Percentiles rank a stretch among this genome's conserved stretches.
Conservation (phyloP, 2,888 invertebrate species). For the Allacma fusca region DNA sequence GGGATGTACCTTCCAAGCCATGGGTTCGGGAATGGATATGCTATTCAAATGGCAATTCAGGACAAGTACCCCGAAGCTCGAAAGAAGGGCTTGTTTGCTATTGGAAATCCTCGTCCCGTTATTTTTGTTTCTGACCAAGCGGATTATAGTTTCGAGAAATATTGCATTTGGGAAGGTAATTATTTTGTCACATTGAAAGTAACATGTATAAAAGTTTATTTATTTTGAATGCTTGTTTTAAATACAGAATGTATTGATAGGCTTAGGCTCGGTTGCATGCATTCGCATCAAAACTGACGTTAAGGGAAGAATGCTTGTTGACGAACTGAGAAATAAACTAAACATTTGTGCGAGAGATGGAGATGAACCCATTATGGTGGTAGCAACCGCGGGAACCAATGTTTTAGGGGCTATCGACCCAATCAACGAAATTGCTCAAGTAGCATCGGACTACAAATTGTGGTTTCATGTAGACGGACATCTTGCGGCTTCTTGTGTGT, state of each 20-base stretch:
- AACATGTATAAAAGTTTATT: not conserved
- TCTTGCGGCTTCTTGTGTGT: constrained; percentile 45
- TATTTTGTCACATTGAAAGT: not conserved
- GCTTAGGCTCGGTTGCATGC: constrained; percentile 27
- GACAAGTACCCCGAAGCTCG: constrained; percentile 7
- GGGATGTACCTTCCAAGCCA: constrained; percentile 16
- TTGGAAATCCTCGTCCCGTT: constrained; percentile 11
- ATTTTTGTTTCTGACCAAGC: constrained; percentile 38
- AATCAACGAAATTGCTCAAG: constrained; percentile 31
- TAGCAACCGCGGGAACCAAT: constrained; percentile 14
- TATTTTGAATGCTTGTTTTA: not conserved
- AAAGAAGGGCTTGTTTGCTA: not conserved
- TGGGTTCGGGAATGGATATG: constrained; percentile 22
- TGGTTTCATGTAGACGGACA: constrained; percentile 44
- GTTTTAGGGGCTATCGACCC: constrained; percentile 45
- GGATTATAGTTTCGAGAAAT: constrained; percentile 24
- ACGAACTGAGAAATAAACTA: constrained; percentile 6
- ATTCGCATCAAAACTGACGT: constrained; percentile 35
- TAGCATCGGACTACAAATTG: constrained; percentile 27
- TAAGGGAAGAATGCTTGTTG: constrained; percentile 33
- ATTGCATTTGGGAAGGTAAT: constrained; percentile 38
- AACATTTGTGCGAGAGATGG: too few relatives aligned
- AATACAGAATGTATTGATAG: constrained; percentile 28
- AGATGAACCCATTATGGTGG: too few relatives aligned
- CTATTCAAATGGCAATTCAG: constrained; percentile 34